Percentiles rank a stretch among this genome's conserved stretches.
These are phyloP conservation scores for Pangasius larnaudii DNA, from an alignment of 2,797 vertebrate genomes.

Conservation along the genomic window DNA sequence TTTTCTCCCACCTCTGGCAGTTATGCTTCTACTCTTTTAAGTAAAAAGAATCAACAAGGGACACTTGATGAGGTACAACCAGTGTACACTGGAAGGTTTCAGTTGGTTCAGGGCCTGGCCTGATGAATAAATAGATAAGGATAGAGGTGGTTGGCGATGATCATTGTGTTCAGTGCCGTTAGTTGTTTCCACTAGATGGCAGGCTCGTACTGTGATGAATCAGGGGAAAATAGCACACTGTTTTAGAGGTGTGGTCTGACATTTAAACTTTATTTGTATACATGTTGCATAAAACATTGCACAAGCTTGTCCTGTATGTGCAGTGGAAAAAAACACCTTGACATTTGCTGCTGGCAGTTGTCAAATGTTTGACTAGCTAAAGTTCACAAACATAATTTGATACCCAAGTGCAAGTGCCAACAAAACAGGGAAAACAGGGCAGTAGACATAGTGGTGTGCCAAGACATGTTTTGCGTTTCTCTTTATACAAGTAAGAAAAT, in stretches of 20 bases:
- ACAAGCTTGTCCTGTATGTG: not conserved
- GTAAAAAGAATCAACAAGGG: not conserved
- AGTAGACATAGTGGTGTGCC: not conserved
- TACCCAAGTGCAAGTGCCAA: not conserved
- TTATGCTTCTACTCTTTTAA: not conserved
- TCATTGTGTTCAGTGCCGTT: not conserved
- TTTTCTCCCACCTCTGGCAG: not conserved
- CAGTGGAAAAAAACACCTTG: not conserved
- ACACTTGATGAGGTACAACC: not conserved
- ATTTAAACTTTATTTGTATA: not conserved
- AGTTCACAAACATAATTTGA: not conserved
- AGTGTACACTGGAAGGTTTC: not conserved
- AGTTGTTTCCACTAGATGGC: slow-evolving; percentile 5
- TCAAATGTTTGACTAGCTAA: not conserved
- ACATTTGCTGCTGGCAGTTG: not conserved
- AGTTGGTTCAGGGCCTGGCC: not conserved
- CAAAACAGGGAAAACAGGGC: not conserved
- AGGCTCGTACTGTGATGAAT: not conserved
- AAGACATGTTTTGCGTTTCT: not conserved
- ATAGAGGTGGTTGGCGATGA: not conserved
- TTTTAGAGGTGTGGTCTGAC: not conserved
- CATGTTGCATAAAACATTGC: too few relatives aligned
- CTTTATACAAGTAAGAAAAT: not conserved
- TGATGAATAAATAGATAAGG: not conserved
- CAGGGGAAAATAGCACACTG: not conserved